A percentile compares a stretch with the other conserved stretches of the same genome.
phyloP scores from a whole-genome alignment of 2,113 vertebrate genomes.

The Bambusicola thoracicus region DNA sequence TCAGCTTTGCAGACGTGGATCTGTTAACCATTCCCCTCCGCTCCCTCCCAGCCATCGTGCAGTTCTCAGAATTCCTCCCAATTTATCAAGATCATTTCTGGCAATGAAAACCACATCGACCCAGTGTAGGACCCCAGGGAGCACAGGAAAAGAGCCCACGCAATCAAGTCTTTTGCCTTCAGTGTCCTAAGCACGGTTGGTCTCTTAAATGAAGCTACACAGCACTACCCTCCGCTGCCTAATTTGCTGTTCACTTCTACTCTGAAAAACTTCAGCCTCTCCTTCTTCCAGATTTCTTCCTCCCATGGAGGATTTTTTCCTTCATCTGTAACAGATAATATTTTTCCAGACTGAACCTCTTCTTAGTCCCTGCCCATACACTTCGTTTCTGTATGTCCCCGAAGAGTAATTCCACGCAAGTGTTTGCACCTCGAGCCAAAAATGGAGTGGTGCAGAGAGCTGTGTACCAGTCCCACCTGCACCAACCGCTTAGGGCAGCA shows the following conservation, averaged over 20 bases:
- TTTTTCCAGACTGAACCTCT: constrained; percentile 7
- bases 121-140: not conserved
- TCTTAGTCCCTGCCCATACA: not conserved
- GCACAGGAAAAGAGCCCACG: not conserved
- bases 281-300: constrained; percentile 6
- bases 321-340: not conserved
- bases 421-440: not conserved
- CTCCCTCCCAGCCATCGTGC: not conserved
- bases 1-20: constrained; percentile 33
- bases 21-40: constrained; percentile 26
- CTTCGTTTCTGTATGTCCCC: not conserved
- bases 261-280: constrained; percentile 22
- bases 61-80: constrained; percentile 35
- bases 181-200: not conserved
- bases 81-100: constrained; percentile 43
- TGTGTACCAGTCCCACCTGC: not conserved
- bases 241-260: not conserved
- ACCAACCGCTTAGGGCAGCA: not conserved
- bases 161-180: not conserved
- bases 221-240: not conserved
- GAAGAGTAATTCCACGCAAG: not conserved
- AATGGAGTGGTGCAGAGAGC: not conserved
- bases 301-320: not conserved
- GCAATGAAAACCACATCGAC: constrained; percentile 11
- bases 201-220: accelerated